phyloP scores from a whole-genome alignment of 2,113 vertebrate genomes.

The Cariama cristata region DNA sequence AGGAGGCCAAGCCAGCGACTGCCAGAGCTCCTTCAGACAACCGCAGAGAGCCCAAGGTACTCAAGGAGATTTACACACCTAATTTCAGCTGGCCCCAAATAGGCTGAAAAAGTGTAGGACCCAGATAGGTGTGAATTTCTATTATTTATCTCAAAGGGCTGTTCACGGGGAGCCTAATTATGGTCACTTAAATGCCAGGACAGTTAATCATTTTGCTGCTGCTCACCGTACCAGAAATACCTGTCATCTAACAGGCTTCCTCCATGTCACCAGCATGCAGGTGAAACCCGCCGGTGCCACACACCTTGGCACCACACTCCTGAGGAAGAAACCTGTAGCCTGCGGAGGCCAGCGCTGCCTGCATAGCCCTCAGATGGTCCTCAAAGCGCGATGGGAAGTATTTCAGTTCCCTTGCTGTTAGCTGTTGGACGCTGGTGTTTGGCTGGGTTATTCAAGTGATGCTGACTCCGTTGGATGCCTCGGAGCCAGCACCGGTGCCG shows the following conservation, averaged over 20 bases:
- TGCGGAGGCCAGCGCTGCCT: neutral
- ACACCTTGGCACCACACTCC: neutral
- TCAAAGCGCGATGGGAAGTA: rapidly evolving
- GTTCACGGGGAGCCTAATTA: conserved; percentile 72
- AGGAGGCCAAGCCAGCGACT: neutral
- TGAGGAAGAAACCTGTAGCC: neutral
- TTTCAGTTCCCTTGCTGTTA: neutral
- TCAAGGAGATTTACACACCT: conserved; percentile 43
- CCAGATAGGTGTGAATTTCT: conserved; percentile 63
- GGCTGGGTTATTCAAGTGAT: neutral
- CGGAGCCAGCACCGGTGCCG: rapidly evolving
- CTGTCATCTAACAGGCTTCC: neutral
- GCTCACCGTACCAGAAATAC: conserved; percentile 64
- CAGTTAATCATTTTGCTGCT: conserved; percentile 70
- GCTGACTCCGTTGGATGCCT: neutral
- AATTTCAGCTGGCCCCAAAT: conserved; percentile 33
- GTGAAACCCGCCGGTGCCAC: neutral
- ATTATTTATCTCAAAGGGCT: conserved; percentile 74
- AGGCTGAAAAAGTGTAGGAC: conserved; percentile 1
- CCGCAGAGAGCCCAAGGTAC: neutral
- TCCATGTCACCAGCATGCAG: neutral
- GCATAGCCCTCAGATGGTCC: neutral
- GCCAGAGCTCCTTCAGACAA: conserved; percentile 3
- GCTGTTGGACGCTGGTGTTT: neutral
- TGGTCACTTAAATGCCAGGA: conserved; percentile 75